These are phyloP conservation scores for Nothoprocta perdicaria DNA, from an alignment of 2,113 vertebrate genomes.

Conservation along the genomic window DNA sequence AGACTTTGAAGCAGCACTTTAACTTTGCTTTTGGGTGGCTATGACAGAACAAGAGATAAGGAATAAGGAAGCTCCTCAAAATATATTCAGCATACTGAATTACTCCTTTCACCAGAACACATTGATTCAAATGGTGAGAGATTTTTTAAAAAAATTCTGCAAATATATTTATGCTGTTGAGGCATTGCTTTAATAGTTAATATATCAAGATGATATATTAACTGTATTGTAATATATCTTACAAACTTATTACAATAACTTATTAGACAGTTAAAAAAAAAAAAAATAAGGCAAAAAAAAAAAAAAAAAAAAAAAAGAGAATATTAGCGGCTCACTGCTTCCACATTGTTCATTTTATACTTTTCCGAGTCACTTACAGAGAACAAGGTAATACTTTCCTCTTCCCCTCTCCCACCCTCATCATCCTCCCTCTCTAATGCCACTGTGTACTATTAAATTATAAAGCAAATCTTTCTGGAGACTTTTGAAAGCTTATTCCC, in stretches of 20 bases:
- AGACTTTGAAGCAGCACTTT: neutral
- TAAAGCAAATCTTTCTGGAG: neutral
- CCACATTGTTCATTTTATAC: neutral
- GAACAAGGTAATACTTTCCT: neutral
- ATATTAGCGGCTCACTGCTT: neutral
- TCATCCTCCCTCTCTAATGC: neutral
- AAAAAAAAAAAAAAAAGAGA: neutral
- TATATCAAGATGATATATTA: neutral
- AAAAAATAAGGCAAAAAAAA: neutral
- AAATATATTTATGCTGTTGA: neutral
- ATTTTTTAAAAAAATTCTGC: neutral
- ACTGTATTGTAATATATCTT: no score
- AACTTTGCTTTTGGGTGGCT: neutral
- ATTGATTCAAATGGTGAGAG: neutral
- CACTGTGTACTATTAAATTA: neutral
- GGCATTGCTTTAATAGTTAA: neutral
- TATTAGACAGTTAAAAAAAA: neutral
- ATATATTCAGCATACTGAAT: neutral
- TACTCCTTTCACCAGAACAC: neutral
- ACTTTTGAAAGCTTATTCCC: neutral
- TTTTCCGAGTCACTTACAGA: neutral
- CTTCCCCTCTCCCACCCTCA: rapidly evolving
- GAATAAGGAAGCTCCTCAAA: neutral
- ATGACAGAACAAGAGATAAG: neutral
- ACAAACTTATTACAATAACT: no score